These are phyloP conservation scores for Rhingia campestris DNA, from an alignment of 2,888 invertebrate genomes.

Conservation along the genomic window DNA sequence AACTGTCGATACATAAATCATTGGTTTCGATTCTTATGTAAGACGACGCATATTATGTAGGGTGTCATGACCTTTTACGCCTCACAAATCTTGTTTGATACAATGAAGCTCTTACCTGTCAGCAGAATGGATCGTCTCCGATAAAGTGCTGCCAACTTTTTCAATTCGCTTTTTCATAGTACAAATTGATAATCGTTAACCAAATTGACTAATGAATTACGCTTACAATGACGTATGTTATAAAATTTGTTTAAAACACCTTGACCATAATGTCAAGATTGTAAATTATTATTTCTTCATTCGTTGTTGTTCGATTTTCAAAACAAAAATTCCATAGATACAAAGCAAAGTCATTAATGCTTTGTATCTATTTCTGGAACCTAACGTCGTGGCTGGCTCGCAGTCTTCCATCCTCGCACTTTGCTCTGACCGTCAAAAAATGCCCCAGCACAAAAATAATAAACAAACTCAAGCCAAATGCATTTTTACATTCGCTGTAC, in stretches of 20 bases:
- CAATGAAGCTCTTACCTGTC: no score
- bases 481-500: not conserved
- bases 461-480: slow-evolving; percentile 1
- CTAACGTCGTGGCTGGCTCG: slow-evolving; percentile 34
- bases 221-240: no score
- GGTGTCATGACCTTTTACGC: not conserved
- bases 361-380: slow-evolving; percentile 46
- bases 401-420: slow-evolving; percentile 16
- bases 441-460: not conserved
- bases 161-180: no score
- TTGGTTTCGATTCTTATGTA: not conserved
- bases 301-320: not conserved
- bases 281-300: slow-evolving; percentile 21
- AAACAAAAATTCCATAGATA: no score
- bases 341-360: not conserved
- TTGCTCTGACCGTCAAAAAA: slow-evolving; percentile 49
- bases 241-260: no score
- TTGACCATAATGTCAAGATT: not conserved
- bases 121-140: no score
- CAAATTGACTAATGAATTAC: no score
- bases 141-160: no score
- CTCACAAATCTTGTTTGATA: not conserved
- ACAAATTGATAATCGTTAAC: no score
- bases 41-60: not conserved
- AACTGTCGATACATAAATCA: not conserved